Conservation (phyloP, 2,113 vertebrate species). For the Callocephalon fimbriatum region DNA sequence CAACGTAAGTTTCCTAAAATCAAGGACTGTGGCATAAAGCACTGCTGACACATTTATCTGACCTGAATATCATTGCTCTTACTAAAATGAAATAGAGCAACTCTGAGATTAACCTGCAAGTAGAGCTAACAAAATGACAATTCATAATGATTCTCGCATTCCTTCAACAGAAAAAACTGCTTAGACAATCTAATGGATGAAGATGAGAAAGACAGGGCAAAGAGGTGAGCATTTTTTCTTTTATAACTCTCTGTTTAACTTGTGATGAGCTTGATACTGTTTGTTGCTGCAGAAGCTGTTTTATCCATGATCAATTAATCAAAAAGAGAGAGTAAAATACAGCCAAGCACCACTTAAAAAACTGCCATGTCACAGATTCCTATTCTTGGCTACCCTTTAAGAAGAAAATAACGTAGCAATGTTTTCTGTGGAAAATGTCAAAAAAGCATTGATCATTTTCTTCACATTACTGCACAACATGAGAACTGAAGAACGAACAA, state of each 20-base stretch:
- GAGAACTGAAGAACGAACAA: neutral
- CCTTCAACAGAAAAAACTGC: conserved; percentile 77
- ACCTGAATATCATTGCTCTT: conserved; percentile 48
- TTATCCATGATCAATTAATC: conserved; percentile 37
- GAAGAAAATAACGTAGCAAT: neutral
- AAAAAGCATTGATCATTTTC: neutral
- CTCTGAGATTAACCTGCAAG: conserved; percentile 59
- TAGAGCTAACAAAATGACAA: conserved; percentile 32
- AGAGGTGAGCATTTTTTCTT: conserved; percentile 78
- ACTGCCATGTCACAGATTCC: neutral
- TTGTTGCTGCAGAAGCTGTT: conserved; percentile 21
- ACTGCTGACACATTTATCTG: conserved; percentile 64
- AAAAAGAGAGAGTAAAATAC: conserved; percentile 12
- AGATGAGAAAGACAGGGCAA: conserved; percentile 88
- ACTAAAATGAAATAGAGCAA: conserved; percentile 46
- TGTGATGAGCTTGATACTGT: neutral
- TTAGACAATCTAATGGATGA: conserved; percentile 87
- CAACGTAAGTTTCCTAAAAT: conserved; percentile 29
- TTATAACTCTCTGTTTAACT: neutral
- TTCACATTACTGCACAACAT: neutral
- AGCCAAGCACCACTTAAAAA: conserved; percentile 31
- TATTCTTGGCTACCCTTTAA: neutral
- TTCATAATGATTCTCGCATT: conserved; percentile 45
- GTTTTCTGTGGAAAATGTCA: conserved; percentile 20
- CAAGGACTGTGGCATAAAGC: conserved; percentile 11